Evolutionary conservation across 2,113 vertebrate species (phyloP).

Genomic region (Sander vitreus): DNA sequence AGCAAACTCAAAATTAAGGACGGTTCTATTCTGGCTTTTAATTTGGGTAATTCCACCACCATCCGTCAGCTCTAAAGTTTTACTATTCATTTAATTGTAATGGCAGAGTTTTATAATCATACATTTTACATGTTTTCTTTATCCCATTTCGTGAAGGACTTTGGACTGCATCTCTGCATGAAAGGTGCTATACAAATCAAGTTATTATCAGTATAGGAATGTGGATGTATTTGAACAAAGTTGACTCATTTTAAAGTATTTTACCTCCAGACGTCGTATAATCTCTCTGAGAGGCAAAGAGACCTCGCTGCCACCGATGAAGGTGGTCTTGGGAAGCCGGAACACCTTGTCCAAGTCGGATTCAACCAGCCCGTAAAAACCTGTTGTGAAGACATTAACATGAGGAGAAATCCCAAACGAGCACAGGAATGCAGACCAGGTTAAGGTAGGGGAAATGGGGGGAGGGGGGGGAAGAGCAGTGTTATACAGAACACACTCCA

Average conservation of each 20-base stretch:
- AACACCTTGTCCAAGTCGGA: constrained; percentile 94
- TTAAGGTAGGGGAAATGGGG: not conserved
- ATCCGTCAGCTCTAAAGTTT: not conserved
- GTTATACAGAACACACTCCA: no score
- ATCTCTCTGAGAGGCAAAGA: constrained; percentile 92
- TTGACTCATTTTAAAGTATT: not conserved
- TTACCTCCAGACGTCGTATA: constrained; percentile 92
- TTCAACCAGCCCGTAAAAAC: constrained; percentile 91
- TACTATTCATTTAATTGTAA: no score
- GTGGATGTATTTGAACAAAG: not conserved
- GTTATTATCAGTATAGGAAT: not conserved
- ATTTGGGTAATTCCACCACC: not conserved
- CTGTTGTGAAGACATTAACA: constrained; percentile 78
- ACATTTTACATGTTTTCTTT: no score
- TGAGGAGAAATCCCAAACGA: not conserved
- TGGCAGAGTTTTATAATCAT: no score
- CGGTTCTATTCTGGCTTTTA: not conserved
- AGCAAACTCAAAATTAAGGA: not conserved
- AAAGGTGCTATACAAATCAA: not conserved
- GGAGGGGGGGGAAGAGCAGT: no score
- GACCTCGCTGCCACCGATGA: constrained; percentile 91
- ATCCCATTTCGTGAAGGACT: not conserved
- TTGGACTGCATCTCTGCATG: not conserved
- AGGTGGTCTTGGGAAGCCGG: constrained; percentile 93
- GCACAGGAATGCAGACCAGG: not conserved